Base-by-base conservation (phyloP, 2,888 invertebrate species). In the Eurytoma adleriae region DNA sequence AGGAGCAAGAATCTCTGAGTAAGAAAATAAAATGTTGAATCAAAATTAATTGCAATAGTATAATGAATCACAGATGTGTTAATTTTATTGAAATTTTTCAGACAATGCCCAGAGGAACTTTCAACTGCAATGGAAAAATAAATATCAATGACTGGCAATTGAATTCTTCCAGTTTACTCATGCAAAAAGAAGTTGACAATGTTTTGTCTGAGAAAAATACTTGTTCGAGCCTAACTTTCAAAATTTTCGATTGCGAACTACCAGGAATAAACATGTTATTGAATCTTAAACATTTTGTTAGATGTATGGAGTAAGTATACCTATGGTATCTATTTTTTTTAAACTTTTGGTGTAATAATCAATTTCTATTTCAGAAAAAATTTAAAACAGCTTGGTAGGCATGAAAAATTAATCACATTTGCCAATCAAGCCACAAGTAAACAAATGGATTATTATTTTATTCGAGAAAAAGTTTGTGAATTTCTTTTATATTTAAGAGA, bases 41-140 rank as follows among this genome's bases (percentile, higher is more conserved):
- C 10, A 40, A 1, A 24, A 24, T 24, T 40, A 10, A 40, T 7
- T 56, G 7, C n/a, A 56, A n/a, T 7, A 56, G 18, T 18, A 16
- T 18, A 14, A 30, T 30, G 3, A 5, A 40, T 10, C 40, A 7
- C 1, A 10, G 40, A 40, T 40, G 40, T 40, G 40, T 40, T 40
- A 10, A 40, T 40, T 40, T 40, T 40, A 40, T 7, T 40, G 40
- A 30, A 62, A 40, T 30, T 18, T 48, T 3, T n/a, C 48, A n/a
- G 40, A 18, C 30, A n/a, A 70, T 70, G 75, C n/a, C 52, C 13
- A 73, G 20, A 74, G 68, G 62, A 59, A 74, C 18, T 48, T 89
- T 88, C 54, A 84, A 87, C 82, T 89, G 90, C 71, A 85, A 80
- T 69, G 90, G 90, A 68, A 89, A 87, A 83, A 88, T 90, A 13